Base-by-base conservation (phyloP, 1,140 invertebrate genomes). In the Sesamia nonagrioides region DNA sequence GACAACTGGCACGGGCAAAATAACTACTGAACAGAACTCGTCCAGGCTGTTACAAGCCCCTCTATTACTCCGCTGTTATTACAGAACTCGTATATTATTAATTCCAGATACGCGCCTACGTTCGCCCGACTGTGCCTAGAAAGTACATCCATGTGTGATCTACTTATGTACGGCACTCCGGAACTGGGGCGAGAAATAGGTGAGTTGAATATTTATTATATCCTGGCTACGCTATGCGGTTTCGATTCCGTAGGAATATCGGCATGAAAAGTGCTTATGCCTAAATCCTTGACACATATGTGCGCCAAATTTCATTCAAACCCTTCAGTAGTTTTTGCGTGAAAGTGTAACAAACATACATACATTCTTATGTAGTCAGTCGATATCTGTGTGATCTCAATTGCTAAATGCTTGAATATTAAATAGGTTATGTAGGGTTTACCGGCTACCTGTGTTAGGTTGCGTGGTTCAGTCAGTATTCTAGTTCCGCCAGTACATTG, bases 71-170 rank as follows among this genome's bases (percentile, higher is more conserved):
- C 27, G 1, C 8, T 13, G 33, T 13, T 35, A 21, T 9, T 56
- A 21, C 18, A 27, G 9, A 58, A 33, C 13, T 11, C 5, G 17
- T 52, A 3, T 27, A 27, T 52, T 6, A 7, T 27, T 15, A 13
- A 5, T 75, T 61, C 1, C 75, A 92, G 91, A 79, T 96, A 98
- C 90, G 97, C 98, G 0, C 98, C 98, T 0, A 95, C 96, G 76
- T 96, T 98, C 72, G 98, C 98, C 0, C 96, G 97, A 66, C 94
- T 98, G n/a, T 97, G 97, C 4, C 92, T 99, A 4, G 98, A 98
- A 92, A 98, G 97, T 73, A 98, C 97, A 0, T 98, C 98, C 0
- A 96, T 98, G 87, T 97, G 96, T 85, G 98, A 98, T 91, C 95
- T 97, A 52, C 95, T 98, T 2, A 94, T 97, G 77, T 97, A 97